Evolutionary conservation across 2,797 vertebrate genomes (phyloP).

Genomic region (Danio albolineatus): DNA sequence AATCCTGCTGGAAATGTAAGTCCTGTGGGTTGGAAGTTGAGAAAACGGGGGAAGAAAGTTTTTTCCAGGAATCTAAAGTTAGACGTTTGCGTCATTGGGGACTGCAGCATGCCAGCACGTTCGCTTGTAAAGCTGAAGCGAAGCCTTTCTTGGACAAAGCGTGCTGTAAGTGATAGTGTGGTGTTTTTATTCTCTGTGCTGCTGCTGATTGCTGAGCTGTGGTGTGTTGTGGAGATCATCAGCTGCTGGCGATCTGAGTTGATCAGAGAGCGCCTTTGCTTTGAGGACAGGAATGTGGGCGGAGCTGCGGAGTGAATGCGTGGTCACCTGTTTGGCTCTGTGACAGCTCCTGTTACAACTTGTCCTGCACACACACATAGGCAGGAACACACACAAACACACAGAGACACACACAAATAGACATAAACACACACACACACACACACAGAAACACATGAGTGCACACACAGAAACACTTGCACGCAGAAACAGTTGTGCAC

Average conservation of each 20-base stretch:
- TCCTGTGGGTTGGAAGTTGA: conserved; percentile 17
- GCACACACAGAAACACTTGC: too few species aligned
- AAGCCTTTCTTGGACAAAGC: conserved; percentile 23
- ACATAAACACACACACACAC: too few species aligned
- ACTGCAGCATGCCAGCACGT: conserved; percentile 30
- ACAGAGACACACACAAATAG: too few species aligned
- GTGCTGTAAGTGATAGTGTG: not conserved
- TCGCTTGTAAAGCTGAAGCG: not conserved
- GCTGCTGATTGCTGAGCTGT: not conserved
- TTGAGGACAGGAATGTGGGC: conserved; percentile 34
- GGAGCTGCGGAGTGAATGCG: conserved; percentile 24
- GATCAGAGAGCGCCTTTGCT: not conserved
- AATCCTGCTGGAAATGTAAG: too few species aligned
- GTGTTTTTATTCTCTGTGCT: conserved; percentile 18
- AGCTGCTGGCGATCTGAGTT: not conserved
- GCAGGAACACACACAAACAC: not conserved
- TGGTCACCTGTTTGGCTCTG: conserved; percentile 48
- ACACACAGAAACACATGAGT: too few species aligned
- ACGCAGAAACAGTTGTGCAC: too few species aligned
- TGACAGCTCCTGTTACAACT: conserved; percentile 51
- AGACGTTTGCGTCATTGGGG: conserved; percentile 31
- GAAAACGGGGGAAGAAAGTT: conserved; percentile 27
- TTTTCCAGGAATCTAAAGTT: conserved; percentile 39
- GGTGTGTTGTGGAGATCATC: not conserved
- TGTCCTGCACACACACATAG: conserved; percentile 17